Conservation (phyloP, 2,797 vertebrate species). For the Forpus xanthops region DNA sequence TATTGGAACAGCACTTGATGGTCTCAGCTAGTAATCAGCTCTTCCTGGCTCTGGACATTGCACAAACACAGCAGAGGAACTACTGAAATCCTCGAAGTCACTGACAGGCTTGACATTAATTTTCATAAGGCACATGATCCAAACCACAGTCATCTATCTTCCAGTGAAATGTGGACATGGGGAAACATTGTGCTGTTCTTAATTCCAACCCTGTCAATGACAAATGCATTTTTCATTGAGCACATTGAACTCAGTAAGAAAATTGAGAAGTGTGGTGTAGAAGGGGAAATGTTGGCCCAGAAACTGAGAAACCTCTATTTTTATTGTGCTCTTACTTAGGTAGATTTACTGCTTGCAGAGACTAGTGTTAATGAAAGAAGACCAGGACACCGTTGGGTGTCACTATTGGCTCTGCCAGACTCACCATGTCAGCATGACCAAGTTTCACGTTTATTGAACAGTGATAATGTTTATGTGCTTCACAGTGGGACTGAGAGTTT, state of each 20-base stretch:
- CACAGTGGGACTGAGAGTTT: not conserved
- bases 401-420: not conserved
- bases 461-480: not conserved
- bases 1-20: not conserved
- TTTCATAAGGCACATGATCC: not conserved
- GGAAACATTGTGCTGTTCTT: not conserved
- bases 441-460: not conserved
- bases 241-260: not conserved
- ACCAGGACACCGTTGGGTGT: not conserved
- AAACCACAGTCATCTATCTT: not conserved
- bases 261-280: not conserved
- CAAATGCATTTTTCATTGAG: not conserved
- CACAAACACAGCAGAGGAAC: not conserved
- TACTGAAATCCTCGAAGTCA: not conserved
- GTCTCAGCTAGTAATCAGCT: not conserved
- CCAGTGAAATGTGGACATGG: not conserved
- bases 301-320: not conserved
- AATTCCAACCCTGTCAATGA: not conserved
- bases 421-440: not conserved
- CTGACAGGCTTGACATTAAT: not conserved
- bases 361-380: not conserved
- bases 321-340: not conserved
- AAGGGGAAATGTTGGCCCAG: not conserved
- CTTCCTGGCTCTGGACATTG: not conserved
- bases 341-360: not conserved